phyloP scores from a whole-genome alignment of 1,140 invertebrate species.

The Leptinotarsa defecta region DNA sequence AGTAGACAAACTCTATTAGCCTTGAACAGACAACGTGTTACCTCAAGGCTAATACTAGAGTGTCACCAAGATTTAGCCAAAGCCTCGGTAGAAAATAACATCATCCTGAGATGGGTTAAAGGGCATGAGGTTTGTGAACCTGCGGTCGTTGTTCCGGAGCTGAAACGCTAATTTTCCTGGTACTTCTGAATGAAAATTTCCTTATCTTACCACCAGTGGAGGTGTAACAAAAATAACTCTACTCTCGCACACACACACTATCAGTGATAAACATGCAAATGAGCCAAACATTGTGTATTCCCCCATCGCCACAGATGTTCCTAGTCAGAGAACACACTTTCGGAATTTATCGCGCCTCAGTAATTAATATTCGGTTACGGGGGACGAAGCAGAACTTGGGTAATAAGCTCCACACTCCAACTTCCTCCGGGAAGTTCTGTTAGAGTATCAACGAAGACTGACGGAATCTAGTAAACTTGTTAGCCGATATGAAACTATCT shows the following conservation, averaged over 20 bases:
- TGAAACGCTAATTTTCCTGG: too few species aligned
- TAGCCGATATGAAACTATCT: neutral
- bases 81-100: too few species aligned
- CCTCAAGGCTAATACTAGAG: too few species aligned
- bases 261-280: neutral
- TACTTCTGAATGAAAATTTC: too few species aligned
- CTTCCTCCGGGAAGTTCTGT: neutral
- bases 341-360: neutral
- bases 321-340: neutral
- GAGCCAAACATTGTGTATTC: neutral
- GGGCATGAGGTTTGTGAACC: too few species aligned
- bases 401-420: neutral
- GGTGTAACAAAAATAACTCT: too few species aligned
- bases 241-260: neutral
- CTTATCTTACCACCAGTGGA: too few species aligned
- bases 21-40: too few species aligned
- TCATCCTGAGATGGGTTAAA: too few species aligned
- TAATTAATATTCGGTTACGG: neutral
- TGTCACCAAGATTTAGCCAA: too few species aligned
- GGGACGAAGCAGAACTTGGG: neutral
- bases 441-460: neutral
- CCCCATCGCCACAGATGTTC: neutral
- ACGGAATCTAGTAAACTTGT: neutral
- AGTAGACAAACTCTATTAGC: too few species aligned
- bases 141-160: too few species aligned